Conservation (phyloP, 2,888 invertebrate genomes). For the Chelonus formosanus region DNA sequence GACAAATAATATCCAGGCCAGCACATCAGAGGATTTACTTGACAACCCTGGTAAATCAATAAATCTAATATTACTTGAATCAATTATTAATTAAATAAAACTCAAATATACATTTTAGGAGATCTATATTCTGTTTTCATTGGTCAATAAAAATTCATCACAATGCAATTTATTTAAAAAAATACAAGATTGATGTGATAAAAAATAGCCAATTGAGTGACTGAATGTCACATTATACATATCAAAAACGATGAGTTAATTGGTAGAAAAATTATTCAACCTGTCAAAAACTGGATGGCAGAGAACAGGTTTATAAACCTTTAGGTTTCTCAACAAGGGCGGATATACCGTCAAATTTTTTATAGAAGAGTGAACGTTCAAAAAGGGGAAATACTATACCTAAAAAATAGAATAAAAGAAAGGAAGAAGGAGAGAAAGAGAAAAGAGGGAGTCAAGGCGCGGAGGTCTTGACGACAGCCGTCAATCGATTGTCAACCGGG, state of each 20-base stretch:
- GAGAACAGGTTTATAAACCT: conserved; percentile 54
- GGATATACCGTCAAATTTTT: conserved; percentile 42
- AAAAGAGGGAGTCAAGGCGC: conserved; percentile 47
- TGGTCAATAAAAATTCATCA: too few species aligned
- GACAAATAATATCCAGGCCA: conserved; percentile 61
- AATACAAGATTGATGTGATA: not conserved
- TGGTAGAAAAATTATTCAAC: conserved; percentile 47
- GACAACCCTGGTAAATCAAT: conserved; percentile 22
- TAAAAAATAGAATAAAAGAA: not conserved
- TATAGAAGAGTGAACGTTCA: conserved; percentile 41
- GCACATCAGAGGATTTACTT: conserved; percentile 27
- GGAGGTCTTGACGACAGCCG: conserved; percentile 65
- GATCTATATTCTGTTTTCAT: too few species aligned
- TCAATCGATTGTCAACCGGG: conserved; percentile 67
- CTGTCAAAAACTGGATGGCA: conserved; percentile 51
- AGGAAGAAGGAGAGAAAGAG: not conserved
- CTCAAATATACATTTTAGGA: too few species aligned
- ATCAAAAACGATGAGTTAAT: conserved; percentile 39
- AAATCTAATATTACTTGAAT: conserved; percentile 16
- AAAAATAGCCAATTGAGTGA: conserved; percentile 14
- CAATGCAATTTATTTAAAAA: too few species aligned
- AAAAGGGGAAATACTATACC: conserved; percentile 42
- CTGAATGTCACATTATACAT: conserved; percentile 10
- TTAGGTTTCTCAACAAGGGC: conserved; percentile 46
- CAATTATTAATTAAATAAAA: conserved; percentile 9